Percentiles rank a stretch among this genome's conserved stretches.
phyloP scores from a whole-genome alignment of 2,888 invertebrate genomes.

The Gasteruption jaculator region DNA sequence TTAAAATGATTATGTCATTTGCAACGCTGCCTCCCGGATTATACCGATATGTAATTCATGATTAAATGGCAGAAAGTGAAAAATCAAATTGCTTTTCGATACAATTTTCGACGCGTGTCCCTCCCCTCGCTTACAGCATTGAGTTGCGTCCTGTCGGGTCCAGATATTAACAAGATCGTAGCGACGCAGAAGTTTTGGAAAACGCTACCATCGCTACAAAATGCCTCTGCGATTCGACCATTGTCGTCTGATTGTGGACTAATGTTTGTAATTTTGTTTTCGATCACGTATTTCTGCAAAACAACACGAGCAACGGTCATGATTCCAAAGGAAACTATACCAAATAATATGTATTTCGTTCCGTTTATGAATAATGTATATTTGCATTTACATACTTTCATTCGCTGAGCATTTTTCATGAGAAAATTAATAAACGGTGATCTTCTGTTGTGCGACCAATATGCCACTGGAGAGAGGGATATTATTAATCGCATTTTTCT shows the following conservation, averaged over 20 bases:
- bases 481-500: constrained; percentile 61
- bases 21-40: too few species aligned
- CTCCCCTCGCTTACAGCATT: constrained; percentile 56
- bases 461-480: constrained; percentile 31
- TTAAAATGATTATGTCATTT: too few species aligned
- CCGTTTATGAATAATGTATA: too few species aligned
- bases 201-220: constrained; percentile 59
- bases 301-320: too few species aligned
- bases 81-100: not conserved
- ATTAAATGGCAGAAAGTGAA: not conserved
- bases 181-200: constrained; percentile 66
- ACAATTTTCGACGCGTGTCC: too few species aligned
- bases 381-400: constrained; percentile 7
- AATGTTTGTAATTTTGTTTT: constrained; percentile 52
- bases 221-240: constrained; percentile 57
- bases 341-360: too few species aligned
- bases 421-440: not conserved
- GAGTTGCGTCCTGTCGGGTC: constrained; percentile 64
- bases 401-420: constrained; percentile 4
- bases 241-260: constrained; percentile 63
- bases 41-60: not conserved
- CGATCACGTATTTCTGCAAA: not conserved
- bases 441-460: constrained; percentile 22
- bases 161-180: constrained; percentile 67
- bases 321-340: not conserved